These are phyloP conservation scores for Zaprionus capensis DNA, from an alignment of 1,140 invertebrate species.

Conservation along the genomic window DNA sequence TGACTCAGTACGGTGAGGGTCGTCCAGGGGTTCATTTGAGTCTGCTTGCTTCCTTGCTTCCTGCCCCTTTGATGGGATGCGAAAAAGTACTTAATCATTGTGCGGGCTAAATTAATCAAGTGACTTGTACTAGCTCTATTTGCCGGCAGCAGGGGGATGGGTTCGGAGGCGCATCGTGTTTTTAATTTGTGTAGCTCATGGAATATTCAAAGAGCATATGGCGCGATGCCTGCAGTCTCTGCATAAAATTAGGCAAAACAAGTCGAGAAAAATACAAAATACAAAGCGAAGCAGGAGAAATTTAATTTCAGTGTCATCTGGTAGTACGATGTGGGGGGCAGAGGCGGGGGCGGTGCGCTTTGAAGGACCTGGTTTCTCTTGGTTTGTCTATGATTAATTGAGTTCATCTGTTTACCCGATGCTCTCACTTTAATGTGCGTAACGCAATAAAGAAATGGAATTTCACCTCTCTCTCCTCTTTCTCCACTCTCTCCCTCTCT, in stretches of 20 bases:
- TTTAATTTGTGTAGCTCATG: conserved; percentile 80
- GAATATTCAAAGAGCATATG: conserved; percentile 79
- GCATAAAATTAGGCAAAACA: conserved; percentile 76
- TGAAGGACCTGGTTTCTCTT: conserved; percentile 29
- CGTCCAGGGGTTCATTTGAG: background rate
- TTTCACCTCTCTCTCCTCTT: conserved; percentile 37
- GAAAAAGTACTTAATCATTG: conserved; percentile 83
- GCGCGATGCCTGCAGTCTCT: conserved; percentile 37
- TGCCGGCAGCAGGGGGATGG: conserved; percentile 13
- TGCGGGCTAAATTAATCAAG: conserved; percentile 83
- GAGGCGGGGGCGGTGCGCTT: conserved; percentile 35
- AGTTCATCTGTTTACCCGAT: conserved; percentile 63
- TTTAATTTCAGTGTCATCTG: conserved; percentile 67
- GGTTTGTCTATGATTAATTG: conserved; percentile 66
- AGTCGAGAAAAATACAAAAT: conserved; percentile 48
- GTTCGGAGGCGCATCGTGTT: conserved; percentile 35
- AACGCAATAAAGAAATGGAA: conserved; percentile 53
- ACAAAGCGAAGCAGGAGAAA: conserved; percentile 61
- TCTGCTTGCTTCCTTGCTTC: conserved; percentile 5
- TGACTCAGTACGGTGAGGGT: conserved; percentile 37
- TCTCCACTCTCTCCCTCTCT: background rate
- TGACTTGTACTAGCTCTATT: conserved; percentile 63
- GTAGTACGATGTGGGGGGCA: conserved; percentile 21
- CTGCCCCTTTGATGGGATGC: conserved; percentile 55
- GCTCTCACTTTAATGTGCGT: conserved; percentile 61